Base-by-base conservation (phyloP, 2,113 vertebrate species). In the Ciconia stormi region DNA sequence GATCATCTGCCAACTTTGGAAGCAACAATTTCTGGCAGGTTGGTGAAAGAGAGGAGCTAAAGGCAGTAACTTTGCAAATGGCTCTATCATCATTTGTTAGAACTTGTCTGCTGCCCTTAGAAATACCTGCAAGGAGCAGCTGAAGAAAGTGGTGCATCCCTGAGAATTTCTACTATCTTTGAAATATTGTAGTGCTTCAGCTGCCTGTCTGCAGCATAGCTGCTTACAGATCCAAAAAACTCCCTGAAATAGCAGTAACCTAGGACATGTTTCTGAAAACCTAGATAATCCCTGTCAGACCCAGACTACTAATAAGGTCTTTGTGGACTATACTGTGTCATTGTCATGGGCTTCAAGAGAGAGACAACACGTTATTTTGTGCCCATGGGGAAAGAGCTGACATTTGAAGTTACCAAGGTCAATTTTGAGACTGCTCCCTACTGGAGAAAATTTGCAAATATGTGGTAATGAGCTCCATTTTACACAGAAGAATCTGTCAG, bases 391-490 rank as follows among this genome's bases (percentile, higher is more conserved):
- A 61, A 83, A 61, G 20, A 42, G 15, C 58, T 80, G 80, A 77
- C 74, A 77, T 95, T 32, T 82, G 53, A 44, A 82, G 49, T 85
- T 80, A 58, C 46, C 78, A 86, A 77, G 85, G 58, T 85, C 74
- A 80, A 16, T 73, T 49, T 22, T 82, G 62, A 92, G 87, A 42
- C 71, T 93, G 87, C 53, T 88, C 58, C 66, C 92, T 93, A 19
- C 71, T 86, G 73, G 71, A 90, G 66, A 85, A 90, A 90, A 95
- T 91, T n/a, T 90, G 74, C 38, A 76, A 89, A n/a, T 72, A 65
- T 6, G 19, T 72, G 55, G 30, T 93, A 87, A 92, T 90, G 62
- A 93, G 44, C 77, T 84, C 63, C 26, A 23, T 21, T 30, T 29
- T 53, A 55, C 59, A 73, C 19, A 81, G n/a, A 63, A 90, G 63